Base-by-base conservation (phyloP, 2,888 invertebrate species). In the Lucinisca nassula region DNA sequence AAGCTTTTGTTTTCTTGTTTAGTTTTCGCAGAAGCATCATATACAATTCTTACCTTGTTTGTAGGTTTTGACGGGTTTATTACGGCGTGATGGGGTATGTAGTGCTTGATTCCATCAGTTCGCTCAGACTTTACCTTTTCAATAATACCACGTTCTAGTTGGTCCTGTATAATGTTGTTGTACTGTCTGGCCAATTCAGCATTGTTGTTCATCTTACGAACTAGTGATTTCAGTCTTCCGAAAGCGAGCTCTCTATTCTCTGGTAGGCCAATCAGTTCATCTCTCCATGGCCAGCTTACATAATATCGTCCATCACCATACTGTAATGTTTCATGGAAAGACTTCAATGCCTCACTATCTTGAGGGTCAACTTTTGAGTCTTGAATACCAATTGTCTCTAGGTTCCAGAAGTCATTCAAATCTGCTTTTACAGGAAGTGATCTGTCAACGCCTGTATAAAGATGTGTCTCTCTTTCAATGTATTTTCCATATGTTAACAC, bases 341-440 rank as follows among this genome's bases (percentile, higher is more conserved):
- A 61, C 37, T 79, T 58, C 73, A 84, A 38, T 30, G 76, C 79
- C 14, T 24, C 21, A 21, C 58, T 51, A 30, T 84, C 79, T 12
- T 79, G 55, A 24, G 35, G 6, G 27, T 40, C 40, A 17, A 38
- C 55, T 14, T 35, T 14, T 35, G 30, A 30, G 40, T 84, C 84
- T 8, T 21, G 45, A 0, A 84, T 51, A n/a, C 84, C 84, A 35
- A 79, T 79, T n/a, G 84, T 14, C 40, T 84, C 79, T 6, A 79
- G 58, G 35, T 45, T 79, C 84, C 84, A 84, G 38, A 84, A 79
- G 35, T 87, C 87, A 35, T 83, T n/a, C n/a, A n/a, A n/a, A n/a
- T n/a, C n/a, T n/a, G n/a, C n/a, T n/a, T n/a, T n/a, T n/a, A n/a
- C n/a, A n/a, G n/a, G n/a, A n/a, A n/a, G n/a, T n/a, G n/a, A n/a